Percentiles rank a stretch among this genome's conserved stretches.
Conservation (phyloP, 2,113 vertebrate genomes). For the Ramphastos sulfuratus region DNA sequence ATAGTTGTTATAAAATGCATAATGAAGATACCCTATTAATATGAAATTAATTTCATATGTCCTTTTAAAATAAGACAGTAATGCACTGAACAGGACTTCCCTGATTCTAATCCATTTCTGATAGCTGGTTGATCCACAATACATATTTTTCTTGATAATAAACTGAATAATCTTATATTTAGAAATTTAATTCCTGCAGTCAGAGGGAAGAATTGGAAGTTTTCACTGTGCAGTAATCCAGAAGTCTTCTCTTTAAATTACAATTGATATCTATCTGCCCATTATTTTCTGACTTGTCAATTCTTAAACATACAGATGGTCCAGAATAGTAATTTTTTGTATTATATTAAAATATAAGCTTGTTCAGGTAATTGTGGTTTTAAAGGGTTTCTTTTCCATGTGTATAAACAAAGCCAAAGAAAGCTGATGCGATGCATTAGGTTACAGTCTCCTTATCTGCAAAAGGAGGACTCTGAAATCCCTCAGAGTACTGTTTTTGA, state of each 20-base stretch:
- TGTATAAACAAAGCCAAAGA: neutral
- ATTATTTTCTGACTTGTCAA: neutral
- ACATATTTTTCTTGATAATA: neutral
- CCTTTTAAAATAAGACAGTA: neutral
- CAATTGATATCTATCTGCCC: neutral
- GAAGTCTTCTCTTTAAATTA: neutral
- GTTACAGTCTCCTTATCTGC: neutral
- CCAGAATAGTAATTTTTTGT: neutral
- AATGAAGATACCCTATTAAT: neutral
- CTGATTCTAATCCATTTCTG: neutral
- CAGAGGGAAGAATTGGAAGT: neutral
- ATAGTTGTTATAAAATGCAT: neutral
- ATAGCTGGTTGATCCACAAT: neutral
- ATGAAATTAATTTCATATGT: neutral
- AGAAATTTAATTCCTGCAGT: neutral
- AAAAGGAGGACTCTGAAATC: neutral
- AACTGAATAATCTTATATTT: neutral
- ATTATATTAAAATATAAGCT: neutral
- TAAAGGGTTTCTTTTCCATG: neutral
- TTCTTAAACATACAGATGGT: slow-evolving; percentile 9
- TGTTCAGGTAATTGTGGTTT: neutral
- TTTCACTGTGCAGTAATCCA: neutral
- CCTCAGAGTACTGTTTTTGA: neutral
- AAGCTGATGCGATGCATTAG: neutral
- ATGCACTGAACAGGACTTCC: neutral